These are phyloP conservation scores for Whitmania pigra DNA, from an alignment of 1,140 invertebrate species.

Conservation along the genomic window DNA sequence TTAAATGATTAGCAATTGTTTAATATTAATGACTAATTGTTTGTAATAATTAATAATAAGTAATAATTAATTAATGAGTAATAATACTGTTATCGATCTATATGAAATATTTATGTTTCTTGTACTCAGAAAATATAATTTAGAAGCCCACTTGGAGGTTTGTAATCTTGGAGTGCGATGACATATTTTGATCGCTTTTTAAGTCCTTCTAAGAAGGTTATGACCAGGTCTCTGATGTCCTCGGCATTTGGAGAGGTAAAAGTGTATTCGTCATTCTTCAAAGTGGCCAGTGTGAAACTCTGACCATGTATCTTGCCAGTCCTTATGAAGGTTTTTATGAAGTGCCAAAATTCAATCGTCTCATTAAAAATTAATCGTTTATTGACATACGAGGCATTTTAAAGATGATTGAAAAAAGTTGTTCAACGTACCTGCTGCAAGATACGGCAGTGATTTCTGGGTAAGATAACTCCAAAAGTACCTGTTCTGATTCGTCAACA, in stretches of 20 bases:
- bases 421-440: slow-evolving; percentile 59
- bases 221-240: slow-evolving; percentile 88
- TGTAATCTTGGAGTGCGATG: slow-evolving; percentile 79
- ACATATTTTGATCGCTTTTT: slow-evolving; percentile 92
- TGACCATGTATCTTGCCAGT: slow-evolving; percentile 43
- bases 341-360: not conserved
- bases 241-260: slow-evolving; percentile 97
- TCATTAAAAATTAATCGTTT: not conserved
- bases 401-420: not conserved
- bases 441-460: slow-evolving; percentile 91
- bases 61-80: not conserved
- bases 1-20: not conserved
- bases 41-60: slow-evolving; percentile 39
- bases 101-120: not conserved
- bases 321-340: not conserved
- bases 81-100: not conserved
- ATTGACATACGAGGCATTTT: not conserved
- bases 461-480: slow-evolving; percentile 88
- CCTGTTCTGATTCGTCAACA: slow-evolving; percentile 96
- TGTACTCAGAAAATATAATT: not conserved
- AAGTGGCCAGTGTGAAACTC: slow-evolving; percentile 78
- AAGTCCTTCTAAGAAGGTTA: slow-evolving; percentile 90
- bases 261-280: slow-evolving; percentile 91
- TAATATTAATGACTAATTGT: too few species aligned
- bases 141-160: slow-evolving; percentile 10